Conservation (phyloP, 1,140 invertebrate genomes). For the Camponotus floridanus region DNA sequence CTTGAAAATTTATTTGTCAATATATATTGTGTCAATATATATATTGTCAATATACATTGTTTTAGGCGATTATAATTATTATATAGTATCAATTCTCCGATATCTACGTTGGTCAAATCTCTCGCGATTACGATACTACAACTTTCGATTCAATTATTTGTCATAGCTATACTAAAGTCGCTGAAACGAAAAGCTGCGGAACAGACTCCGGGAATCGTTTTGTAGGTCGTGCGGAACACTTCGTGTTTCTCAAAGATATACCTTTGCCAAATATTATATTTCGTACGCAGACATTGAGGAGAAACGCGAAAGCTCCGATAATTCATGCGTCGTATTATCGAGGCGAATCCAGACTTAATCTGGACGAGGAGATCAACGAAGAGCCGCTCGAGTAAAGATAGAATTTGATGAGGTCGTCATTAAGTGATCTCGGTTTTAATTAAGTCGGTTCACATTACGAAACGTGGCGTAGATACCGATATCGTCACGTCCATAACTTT, state of each 20-base stretch:
- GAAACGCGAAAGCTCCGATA: neutral
- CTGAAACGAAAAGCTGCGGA: conserved; percentile 21
- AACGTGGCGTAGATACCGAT: conserved; percentile 63
- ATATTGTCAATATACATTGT: too few species aligned
- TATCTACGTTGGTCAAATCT: neutral
- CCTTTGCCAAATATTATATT: conserved; percentile 32
- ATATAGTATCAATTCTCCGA: neutral
- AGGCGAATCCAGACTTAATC: conserved; percentile 27
- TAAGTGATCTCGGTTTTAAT: conserved; percentile 38
- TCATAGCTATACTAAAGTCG: neutral
- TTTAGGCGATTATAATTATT: neutral
- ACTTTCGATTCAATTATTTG: conserved; percentile 31
- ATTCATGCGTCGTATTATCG: conserved; percentile 48
- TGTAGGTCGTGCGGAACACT: conserved; percentile 17
- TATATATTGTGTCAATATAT: neutral
- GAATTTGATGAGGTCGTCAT: conserved; percentile 15
- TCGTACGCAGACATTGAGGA: neutral
- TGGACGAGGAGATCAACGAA: conserved; percentile 8
- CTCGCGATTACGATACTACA: neutral
- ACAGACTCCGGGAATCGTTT: neutral
- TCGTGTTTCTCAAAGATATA: conserved; percentile 13
- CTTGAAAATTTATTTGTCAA: neutral
- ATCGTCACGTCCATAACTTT: conserved; percentile 52
- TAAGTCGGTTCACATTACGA: conserved; percentile 54
- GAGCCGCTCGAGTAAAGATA: conserved; percentile 23